phyloP scores from a whole-genome alignment of 1,140 invertebrate genomes.

The Sarcophaga peregrina region DNA sequence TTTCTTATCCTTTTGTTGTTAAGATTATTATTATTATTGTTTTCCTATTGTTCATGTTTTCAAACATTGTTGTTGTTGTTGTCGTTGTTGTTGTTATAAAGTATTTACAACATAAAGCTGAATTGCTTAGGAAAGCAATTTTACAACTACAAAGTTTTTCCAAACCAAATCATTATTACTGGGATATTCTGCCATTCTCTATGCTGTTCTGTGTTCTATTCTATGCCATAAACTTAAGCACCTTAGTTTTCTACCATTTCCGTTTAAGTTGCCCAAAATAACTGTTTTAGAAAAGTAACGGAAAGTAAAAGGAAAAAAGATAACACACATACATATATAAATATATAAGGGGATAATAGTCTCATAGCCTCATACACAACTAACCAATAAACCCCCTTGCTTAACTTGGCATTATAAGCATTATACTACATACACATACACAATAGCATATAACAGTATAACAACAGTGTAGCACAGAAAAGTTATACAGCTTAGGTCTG shows the following conservation, averaged over 20 bases:
- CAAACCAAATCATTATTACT: neutral
- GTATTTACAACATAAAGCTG: too few relatives aligned
- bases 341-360: neutral
- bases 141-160: neutral
- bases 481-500: too few relatives aligned
- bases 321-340: neutral
- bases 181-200: neutral
- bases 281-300: neutral
- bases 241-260: neutral
- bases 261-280: neutral
- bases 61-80: neutral
- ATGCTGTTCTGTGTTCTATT: too few relatives aligned
- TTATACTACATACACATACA: too few relatives aligned
- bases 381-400: neutral
- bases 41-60: conserved; percentile 6
- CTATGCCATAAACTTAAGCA: neutral
- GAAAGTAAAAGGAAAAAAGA: neutral
- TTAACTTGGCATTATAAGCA: too few relatives aligned
- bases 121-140: too few relatives aligned
- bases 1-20: too few relatives aligned
- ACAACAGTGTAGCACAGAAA: too few relatives aligned
- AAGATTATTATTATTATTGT: too few relatives aligned
- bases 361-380: neutral
- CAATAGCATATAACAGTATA: too few relatives aligned
- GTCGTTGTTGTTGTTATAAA: neutral